Evolutionary conservation across 1,140 invertebrate genomes (phyloP).

Genomic region (Eriosoma lanigerum): DNA sequence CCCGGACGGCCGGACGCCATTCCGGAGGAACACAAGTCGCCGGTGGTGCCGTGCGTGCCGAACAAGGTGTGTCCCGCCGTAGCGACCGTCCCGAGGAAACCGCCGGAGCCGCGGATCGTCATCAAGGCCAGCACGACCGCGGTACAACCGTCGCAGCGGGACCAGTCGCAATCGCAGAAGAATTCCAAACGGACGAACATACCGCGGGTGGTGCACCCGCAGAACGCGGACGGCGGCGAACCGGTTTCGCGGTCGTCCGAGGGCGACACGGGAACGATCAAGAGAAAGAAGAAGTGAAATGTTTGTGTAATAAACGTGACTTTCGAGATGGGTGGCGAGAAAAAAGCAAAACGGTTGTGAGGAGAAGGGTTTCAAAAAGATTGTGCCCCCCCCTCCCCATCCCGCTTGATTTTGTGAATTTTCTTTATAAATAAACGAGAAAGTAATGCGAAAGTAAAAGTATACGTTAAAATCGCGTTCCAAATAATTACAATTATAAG

Average conservation of each 20-base stretch:
- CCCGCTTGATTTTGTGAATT: too few relatives aligned
- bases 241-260: background rate
- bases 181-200: slow-evolving; percentile 24
- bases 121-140: slow-evolving; percentile 10
- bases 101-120: background rate
- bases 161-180: background rate
- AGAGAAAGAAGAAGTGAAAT: slow-evolving; percentile 23
- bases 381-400: too few relatives aligned
- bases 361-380: too few relatives aligned
- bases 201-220: slow-evolving; percentile 35
- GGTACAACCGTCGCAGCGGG: background rate
- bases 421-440: too few relatives aligned
- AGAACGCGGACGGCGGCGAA: background rate
- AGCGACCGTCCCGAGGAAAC: background rate
- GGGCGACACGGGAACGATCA: slow-evolving; percentile 13
- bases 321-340: too few relatives aligned
- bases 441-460: too few relatives aligned
- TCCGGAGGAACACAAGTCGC: slow-evolving; percentile 28
- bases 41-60: slow-evolving; percentile 32
- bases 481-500: too few relatives aligned
- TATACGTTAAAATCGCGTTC: too few relatives aligned
- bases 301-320: too few relatives aligned
- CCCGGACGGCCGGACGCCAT: background rate
- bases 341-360: too few relatives aligned
- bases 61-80: slow-evolving; percentile 15